Base-by-base conservation (phyloP, 92 coral and sea anemone species). In the Zoanthus solanderi region DNA sequence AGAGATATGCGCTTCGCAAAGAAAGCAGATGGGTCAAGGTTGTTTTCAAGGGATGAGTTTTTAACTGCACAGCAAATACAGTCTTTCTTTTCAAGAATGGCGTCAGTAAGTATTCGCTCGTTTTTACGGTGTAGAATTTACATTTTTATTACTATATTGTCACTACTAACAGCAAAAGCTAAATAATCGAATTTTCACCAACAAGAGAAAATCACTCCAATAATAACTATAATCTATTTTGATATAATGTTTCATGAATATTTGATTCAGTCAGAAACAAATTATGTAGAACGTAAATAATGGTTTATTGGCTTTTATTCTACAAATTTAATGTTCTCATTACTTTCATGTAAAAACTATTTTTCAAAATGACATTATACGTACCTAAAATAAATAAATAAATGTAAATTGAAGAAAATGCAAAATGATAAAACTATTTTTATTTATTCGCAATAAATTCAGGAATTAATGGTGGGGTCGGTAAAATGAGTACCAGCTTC, bases 221-320 rank as follows among this genome's bases (percentile, higher is more conserved):
- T 69, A 69, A 69, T 69, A 69, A 69, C 74, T 32, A 29, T 69
- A 69, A 42, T 32, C 29, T 69, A 29, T 69, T 69, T 69, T 69
- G 74, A 69, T 69, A 66, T 53, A 53, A 58, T 69, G 74, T 69
- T 69, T 32, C 46, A 32, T 69, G 46, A 69, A 69, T 32, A 69
- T 69, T 69, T 69, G 74, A 66, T 66, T 66, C 37, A 66, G 72
- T 66, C 72, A 66, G 72, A 29, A 66, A 66, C 72, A 66, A 66
- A 9, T 66, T 66, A 66, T 66, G 72, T 66, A 66, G 72, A 66
- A 66, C n/a, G 72, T 66, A 66, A 66, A 66, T 23, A 69, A 29
- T 69, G 45, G 74, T 69, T 69, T 69, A 69, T 69, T 69, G 15
- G 45, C 74, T 69, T 69, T 69, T 30, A 32, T 69, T 69, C 74